A percentile compares a stretch with the other conserved stretches of the same genome.
phyloP scores from a whole-genome alignment of 2,113 vertebrate genomes.

The Nestor notabilis region DNA sequence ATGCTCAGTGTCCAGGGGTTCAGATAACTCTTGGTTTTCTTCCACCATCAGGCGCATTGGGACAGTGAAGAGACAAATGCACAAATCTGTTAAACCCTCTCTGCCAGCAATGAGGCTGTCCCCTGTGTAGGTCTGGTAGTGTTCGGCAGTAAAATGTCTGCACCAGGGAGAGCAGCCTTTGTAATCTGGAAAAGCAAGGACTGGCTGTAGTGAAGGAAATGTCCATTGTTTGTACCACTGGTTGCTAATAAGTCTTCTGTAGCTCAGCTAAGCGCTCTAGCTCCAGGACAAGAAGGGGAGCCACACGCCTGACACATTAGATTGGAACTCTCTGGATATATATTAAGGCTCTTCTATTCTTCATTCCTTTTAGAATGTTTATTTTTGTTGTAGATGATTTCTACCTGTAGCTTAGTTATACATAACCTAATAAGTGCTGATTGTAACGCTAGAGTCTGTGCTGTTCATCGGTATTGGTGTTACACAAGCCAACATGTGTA shows the following conservation, averaged over 20 bases:
- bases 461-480: not conserved
- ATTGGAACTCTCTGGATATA: not conserved
- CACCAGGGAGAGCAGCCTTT: not conserved
- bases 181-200: not conserved
- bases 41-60: not conserved
- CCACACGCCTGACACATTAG: not conserved
- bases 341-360: not conserved
- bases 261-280: not conserved
- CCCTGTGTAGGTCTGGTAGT: not conserved
- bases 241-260: not conserved
- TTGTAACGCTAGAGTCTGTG: fast-evolving
- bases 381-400: not conserved
- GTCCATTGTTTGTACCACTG: not conserved
- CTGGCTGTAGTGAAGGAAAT: not conserved
- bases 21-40: not conserved
- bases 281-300: not conserved
- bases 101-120: not conserved
- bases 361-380: not conserved
- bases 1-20: not conserved
- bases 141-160: not conserved
- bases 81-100: not conserved
- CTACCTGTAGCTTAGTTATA: not conserved
- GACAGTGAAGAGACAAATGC: not conserved
- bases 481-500: fast-evolving
- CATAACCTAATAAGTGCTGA: not conserved